Conservation (phyloP, 2,797 vertebrate species). For the Rallus crepitans region DNA sequence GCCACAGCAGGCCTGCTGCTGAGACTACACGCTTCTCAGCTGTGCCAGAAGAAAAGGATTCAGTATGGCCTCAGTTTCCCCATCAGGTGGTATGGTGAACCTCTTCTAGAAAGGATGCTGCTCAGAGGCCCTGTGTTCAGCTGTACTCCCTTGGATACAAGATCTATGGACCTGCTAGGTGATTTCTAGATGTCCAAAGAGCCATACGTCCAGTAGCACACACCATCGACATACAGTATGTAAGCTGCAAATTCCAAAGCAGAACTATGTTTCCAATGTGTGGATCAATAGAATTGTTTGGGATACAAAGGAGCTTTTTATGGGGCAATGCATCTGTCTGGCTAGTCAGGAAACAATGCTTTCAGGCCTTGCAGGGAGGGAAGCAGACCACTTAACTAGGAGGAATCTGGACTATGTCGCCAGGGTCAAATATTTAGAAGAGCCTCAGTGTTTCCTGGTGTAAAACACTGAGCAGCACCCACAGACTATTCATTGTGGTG, state of each 20-base stretch:
- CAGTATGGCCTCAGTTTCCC: not conserved
- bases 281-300: not conserved
- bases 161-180: not conserved
- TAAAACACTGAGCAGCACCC: not conserved
- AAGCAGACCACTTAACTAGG: not conserved
- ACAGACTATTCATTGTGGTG: not conserved
- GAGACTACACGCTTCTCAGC: not conserved
- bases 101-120: not conserved
- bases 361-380: not conserved
- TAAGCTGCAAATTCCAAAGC: not conserved
- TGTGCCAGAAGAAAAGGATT: not conserved
- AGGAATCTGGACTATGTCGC: slow-evolving; percentile 21
- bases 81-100: not conserved
- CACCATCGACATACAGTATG: not conserved
- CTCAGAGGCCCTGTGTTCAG: not conserved
- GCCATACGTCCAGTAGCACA: not conserved
- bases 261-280: not conserved
- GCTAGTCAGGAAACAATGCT: not conserved
- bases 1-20: not conserved
- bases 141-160: not conserved
- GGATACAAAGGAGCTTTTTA: not conserved
- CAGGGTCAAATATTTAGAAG: slow-evolving; percentile 18
- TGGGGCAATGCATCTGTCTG: not conserved
- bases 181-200: not conserved
- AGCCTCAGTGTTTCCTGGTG: not conserved